Conservation (phyloP, 2,113 vertebrate genomes). For the Anguilla rostrata region DNA sequence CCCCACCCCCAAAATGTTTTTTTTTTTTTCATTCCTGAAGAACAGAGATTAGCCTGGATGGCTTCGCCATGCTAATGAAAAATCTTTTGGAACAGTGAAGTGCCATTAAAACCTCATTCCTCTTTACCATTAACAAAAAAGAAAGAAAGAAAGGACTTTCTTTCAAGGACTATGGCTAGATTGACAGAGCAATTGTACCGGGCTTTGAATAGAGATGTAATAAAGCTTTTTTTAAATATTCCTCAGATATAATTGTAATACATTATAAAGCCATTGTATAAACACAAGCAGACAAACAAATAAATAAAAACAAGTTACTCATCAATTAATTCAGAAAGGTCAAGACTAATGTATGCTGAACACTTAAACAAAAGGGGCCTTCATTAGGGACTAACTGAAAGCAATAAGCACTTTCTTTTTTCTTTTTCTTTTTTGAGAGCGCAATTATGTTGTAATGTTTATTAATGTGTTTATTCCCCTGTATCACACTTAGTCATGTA, state of each 20-base stretch:
- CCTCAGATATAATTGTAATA: neutral
- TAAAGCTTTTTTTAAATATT: neutral
- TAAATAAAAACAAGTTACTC: slow-evolving; percentile 1
- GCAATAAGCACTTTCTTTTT: slow-evolving; percentile 45
- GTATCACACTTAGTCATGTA: slow-evolving; percentile 44
- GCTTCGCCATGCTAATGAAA: no score
- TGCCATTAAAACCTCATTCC: no score
- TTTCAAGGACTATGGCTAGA: neutral
- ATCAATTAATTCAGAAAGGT: slow-evolving; percentile 33
- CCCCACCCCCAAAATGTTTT: no score
- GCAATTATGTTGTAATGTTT: slow-evolving; percentile 62
- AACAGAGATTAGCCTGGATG: no score
- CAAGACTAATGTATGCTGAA: slow-evolving; percentile 56
- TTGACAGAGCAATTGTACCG: neutral
- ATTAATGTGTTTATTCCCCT: slow-evolving; percentile 65
- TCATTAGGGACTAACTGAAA: slow-evolving; percentile 59
- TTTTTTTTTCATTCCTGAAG: no score
- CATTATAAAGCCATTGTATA: neutral
- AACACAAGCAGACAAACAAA: neutral
- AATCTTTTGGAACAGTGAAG: no score
- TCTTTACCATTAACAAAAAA: neutral
- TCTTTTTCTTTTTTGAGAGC: slow-evolving; percentile 46
- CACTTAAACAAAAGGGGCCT: slow-evolving; percentile 53
- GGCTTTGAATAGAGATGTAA: neutral
- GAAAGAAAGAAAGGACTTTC: neutral